Conservation (phyloP, 2,888 invertebrate genomes). For the Noctua pronuba region DNA sequence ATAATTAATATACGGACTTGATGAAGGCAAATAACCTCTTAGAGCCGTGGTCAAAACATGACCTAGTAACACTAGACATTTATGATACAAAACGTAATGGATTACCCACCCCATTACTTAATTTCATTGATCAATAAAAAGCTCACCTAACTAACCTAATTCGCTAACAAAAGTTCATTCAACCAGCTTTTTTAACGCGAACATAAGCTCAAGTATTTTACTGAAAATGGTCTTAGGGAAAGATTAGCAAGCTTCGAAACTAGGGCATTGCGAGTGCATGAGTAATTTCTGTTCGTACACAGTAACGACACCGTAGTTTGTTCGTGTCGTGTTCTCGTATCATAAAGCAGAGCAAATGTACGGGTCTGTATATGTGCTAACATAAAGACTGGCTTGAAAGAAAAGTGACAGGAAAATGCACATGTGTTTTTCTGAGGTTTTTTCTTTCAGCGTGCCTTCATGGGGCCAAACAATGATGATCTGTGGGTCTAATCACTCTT, state of each 20-base stretch:
- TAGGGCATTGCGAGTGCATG: conserved; percentile 59
- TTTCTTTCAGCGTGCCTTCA: conserved; percentile 11
- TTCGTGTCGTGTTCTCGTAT: conserved; percentile 40
- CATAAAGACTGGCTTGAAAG: conserved; percentile 42
- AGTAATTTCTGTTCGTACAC: conserved; percentile 55
- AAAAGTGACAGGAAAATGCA: conserved; percentile 48
- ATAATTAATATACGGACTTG: background rate
- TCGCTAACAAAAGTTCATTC: conserved; percentile 33
- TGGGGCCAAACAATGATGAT: background rate
- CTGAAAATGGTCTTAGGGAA: conserved; percentile 32
- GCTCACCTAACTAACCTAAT: conserved; percentile 15
- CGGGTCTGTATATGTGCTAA: conserved; percentile 27
- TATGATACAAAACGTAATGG: conserved; percentile 2
- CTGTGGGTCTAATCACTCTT: background rate
- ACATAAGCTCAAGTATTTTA: conserved; percentile 34
- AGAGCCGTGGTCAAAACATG: background rate
- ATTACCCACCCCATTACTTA: background rate
- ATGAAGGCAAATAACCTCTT: no score
- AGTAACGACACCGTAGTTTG: conserved; percentile 44
- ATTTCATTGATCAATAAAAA: conserved; percentile 31
- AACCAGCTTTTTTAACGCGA: conserved; percentile 29
- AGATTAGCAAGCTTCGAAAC: conserved; percentile 55
- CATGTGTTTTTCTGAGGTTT: conserved; percentile 42
- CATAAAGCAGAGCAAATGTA: conserved; percentile 24
- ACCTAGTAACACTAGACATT: background rate